Evolutionary conservation across 2,888 invertebrate genomes (phyloP).

Genomic region (Octonoba sinensis): DNA sequence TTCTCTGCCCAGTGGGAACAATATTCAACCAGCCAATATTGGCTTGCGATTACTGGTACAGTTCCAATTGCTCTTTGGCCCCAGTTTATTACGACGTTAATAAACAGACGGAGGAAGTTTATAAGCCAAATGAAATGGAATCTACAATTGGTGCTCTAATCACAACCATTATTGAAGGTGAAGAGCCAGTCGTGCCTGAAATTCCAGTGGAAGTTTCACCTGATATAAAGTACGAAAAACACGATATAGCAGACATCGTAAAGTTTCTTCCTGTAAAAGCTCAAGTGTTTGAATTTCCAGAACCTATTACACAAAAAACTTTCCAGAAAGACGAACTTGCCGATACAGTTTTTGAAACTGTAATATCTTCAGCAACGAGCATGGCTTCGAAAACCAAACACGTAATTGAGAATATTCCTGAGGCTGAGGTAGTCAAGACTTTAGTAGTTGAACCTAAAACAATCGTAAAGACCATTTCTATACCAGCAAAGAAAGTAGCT

Average conservation of each 20-base stretch:
- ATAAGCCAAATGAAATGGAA: background rate
- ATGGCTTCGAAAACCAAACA: slow-evolving; percentile 1
- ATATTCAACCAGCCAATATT: slow-evolving; percentile 68
- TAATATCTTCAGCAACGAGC: background rate
- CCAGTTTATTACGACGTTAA: slow-evolving; percentile 76
- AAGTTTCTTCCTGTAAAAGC: slow-evolving; percentile 54
- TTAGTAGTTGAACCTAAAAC: background rate
- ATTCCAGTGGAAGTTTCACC: background rate
- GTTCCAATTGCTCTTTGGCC: slow-evolving; percentile 77
- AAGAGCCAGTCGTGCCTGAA: background rate
- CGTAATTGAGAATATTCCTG: background rate
- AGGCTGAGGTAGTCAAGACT: background rate
- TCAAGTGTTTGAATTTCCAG: slow-evolving; percentile 14
- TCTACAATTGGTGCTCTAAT: background rate
- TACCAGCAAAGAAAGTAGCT: background rate
- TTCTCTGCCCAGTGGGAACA: slow-evolving; percentile 68
- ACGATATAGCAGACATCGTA: slow-evolving; percentile 2
- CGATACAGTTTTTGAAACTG: background rate
- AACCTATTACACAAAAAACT: background rate
- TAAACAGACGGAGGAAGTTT: background rate
- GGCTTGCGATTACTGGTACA: slow-evolving; percentile 68
- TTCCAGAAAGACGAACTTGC: background rate
- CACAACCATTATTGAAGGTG: background rate
- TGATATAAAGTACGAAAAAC: background rate
- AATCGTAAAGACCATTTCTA: background rate